These are phyloP conservation scores for Agrypnia vestita DNA, from an alignment of 1,140 invertebrate species.

Conservation along the genomic window DNA sequence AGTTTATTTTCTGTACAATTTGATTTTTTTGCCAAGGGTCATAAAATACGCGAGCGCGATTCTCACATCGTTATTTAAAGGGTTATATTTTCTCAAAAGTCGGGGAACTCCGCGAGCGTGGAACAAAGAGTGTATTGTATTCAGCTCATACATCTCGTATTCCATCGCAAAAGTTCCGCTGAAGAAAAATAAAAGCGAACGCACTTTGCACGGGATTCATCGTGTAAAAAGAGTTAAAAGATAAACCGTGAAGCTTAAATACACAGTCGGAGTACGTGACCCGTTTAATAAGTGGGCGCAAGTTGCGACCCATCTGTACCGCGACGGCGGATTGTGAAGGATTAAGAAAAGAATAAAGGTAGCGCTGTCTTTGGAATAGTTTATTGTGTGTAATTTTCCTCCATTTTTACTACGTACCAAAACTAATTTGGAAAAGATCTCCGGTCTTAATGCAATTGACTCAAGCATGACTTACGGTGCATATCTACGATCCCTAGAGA, in stretches of 20 bases:
- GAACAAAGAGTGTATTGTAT: constrained; percentile 19
- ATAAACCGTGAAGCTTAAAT: constrained; percentile 60
- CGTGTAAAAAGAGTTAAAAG: constrained; percentile 61
- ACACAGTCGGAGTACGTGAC: constrained; percentile 59
- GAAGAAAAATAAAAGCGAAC: constrained; percentile 59
- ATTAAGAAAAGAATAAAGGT: not conserved
- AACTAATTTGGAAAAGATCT: too few relatives aligned
- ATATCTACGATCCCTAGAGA: too few relatives aligned
- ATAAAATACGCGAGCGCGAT: too few relatives aligned
- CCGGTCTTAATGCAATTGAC: too few relatives aligned
- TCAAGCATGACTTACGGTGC: too few relatives aligned
- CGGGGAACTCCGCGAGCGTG: not conserved
- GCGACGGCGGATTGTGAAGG: not conserved
- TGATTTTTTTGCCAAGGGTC: too few relatives aligned
- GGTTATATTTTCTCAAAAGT: too few relatives aligned
- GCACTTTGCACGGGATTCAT: constrained; percentile 49
- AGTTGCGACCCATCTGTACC: not conserved
- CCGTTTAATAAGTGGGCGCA: constrained; percentile 45
- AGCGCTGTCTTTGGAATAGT: constrained; percentile 2
- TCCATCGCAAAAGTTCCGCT: constrained; percentile 31
- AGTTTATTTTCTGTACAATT: too few relatives aligned
- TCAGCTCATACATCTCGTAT: constrained; percentile 38
- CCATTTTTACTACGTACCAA: not conserved
- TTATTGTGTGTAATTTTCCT: not conserved
- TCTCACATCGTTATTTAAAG: too few relatives aligned